phyloP scores from a whole-genome alignment of 2,113 vertebrate species.

The Thalassarche chlororhynchos region DNA sequence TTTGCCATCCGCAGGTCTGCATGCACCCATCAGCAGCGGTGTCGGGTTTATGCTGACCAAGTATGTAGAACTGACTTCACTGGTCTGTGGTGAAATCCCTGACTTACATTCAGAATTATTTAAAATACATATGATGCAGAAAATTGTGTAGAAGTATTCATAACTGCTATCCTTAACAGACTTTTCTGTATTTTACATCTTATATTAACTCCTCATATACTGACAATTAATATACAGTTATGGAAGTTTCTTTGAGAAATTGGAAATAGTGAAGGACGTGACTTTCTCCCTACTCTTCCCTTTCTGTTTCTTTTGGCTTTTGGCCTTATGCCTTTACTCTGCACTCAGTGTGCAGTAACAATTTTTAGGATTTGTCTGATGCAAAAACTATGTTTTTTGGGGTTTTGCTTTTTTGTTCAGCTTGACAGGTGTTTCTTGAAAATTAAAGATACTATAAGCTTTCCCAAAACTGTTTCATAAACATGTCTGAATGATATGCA shows the following conservation, averaged over 20 bases:
- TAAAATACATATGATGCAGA: neutral
- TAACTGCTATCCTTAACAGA: neutral
- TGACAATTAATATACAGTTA: neutral
- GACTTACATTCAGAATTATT: neutral
- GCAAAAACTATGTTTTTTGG: neutral
- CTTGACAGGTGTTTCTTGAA: neutral
- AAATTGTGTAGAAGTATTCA: neutral
- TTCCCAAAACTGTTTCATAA: neutral
- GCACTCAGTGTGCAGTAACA: neutral
- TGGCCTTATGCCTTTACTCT: neutral
- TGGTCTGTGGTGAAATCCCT: neutral
- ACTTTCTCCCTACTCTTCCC: neutral
- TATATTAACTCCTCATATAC: neutral
- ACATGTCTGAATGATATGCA: neutral
- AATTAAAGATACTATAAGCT: neutral
- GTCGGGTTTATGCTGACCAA: neutral
- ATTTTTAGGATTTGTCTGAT: neutral
- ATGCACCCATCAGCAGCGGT: rapidly evolving
- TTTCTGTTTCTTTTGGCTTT: neutral
- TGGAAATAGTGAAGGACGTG: rapidly evolving
- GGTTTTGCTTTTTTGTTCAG: neutral
- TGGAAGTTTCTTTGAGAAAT: neutral
- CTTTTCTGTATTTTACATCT: neutral
- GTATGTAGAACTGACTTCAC: neutral
- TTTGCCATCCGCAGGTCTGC: neutral